Conservation (phyloP, 2,888 invertebrate species). For the Timema cristinae region DNA sequence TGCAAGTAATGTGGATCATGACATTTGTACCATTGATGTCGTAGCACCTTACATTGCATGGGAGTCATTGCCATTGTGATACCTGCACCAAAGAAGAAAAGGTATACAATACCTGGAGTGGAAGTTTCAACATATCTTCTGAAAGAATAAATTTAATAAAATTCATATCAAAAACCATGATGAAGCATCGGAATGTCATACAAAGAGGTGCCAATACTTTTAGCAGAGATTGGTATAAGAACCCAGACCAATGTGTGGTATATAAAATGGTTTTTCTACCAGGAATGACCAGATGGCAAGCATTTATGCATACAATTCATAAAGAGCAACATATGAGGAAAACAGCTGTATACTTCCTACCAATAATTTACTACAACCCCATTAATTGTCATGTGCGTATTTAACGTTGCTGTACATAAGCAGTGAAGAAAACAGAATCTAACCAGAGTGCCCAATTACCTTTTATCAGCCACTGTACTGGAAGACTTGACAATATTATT, state of each 20-base stretch:
- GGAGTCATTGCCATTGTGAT: constrained; percentile 29
- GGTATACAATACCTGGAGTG: constrained; percentile 10
- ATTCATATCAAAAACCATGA: neutral
- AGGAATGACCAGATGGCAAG: neutral
- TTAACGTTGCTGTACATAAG: neutral
- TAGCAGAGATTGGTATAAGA: constrained; percentile 15
- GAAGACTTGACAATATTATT: too few relatives aligned
- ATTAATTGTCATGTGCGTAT: neutral
- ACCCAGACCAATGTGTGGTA: neutral
- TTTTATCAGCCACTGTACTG: neutral
- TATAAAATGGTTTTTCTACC: neutral
- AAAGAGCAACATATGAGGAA: neutral
- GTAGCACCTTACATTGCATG: constrained; percentile 25
- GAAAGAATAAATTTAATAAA: constrained; percentile 1
- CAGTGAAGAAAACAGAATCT: constrained; percentile 1
- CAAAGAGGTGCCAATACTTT: neutral
- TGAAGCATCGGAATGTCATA: neutral
- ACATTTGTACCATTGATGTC: constrained; percentile 27
- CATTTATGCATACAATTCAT: constrained; percentile 6
- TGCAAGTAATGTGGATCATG: constrained; percentile 29
- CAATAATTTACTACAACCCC: neutral
- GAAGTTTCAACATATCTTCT: constrained; percentile 11
- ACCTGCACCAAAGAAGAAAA: constrained; percentile 20
- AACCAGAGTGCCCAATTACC: constrained; percentile 13
- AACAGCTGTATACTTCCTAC: neutral